Evolutionary conservation across 2,888 invertebrate genomes (phyloP), one percentile per base, ranked within the genome.

Genomic region (Dichetophora obliterata): DNA sequence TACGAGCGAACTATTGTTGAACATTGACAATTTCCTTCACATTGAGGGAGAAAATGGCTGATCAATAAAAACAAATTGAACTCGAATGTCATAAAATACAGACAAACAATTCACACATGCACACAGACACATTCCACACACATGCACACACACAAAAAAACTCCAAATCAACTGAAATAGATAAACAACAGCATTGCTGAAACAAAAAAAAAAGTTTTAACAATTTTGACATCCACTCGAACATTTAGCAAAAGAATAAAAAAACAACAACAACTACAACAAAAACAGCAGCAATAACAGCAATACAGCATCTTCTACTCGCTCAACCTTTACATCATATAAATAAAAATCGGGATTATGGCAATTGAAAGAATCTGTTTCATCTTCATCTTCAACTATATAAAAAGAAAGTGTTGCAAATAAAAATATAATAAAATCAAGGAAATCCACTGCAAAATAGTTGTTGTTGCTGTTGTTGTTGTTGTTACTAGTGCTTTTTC

Each of bases 11-110:
- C 86, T 83, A 84, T 86, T 86, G 85, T 85, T 84, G 84, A 86
- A 85, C 86, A 85, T 86, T 86, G 86, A 86, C 86, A 86, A 86
- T 86, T 86, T 86, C 84, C 85, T 83, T 85, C 82, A 86, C 84
- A 85, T 84, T 82, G 83, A 81, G 83, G 82, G 86, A 83, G 85
- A 84, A 86, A 86, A 86, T 86, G 83, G 85, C 85, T 84, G 85
- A 86, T 86, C 86, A 86, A 86, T 86, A 86, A 86, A 86, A 86
- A 83, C 85, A 85, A 86, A 86, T 86, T 86, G 86, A 86, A 85
- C 83, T 83, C 81, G 82, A 86, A 86, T 83, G 83, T 85, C 84
- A 86, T 84, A 84, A 86, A 83, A 86, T 82, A 82, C 81, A 79
- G 75, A 68, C 75, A 69, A 66, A 74, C 66, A 75, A 59, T 65